Base-by-base conservation (phyloP, 2,888 invertebrate genomes). In the Tillus elongatus region DNA sequence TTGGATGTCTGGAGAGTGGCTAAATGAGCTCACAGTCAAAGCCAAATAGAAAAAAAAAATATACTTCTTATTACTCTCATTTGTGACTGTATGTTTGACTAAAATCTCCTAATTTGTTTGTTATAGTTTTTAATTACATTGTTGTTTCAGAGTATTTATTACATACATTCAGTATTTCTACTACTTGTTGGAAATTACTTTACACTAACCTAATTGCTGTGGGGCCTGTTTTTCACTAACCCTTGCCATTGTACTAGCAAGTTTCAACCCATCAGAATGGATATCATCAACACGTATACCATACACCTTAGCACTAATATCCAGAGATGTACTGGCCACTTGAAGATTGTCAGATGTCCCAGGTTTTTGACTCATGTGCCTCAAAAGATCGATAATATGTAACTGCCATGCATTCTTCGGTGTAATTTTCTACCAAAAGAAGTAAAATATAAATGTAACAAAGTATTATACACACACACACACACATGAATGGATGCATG, bases 221-320 rank as follows among this genome's bases (percentile, higher is more conserved):
- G n/a, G n/a, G n/a, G n/a, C n/a, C n/a, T n/a, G n/a, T n/a, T 42
- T 47, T 16, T 43, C 35, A 24, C 46, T 37, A 9, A 43, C 45
- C 39, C 56, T 46, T 1, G 56, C 74, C 35, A 82, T 64, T 1
- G 79, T 82, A 1, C 79, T 77, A 1, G 79, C 78, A 67, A 91
- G 80, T 56, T 86, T 83, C 45, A 87, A 67, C 1, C 84, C 81
- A 56, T 88, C 85, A 29, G 77, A 71, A 60, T 91, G 82, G 6
- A 91, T 75, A 24, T 81, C 81, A 63, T 93, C 92, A 0, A 93
- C 92, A 41, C 91, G 73, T 41, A 82, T 77, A 0, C 87, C 82
- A 63, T 92, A 92, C 35, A 92, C 89, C 58, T 87, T 85, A 1
- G 88, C 78, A 4, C 90, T 86, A 0, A 90, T 90, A 61, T 92